Evolutionary conservation across 2,113 vertebrate genomes (phyloP).

Genomic region (Cervus canadensis): DNA sequence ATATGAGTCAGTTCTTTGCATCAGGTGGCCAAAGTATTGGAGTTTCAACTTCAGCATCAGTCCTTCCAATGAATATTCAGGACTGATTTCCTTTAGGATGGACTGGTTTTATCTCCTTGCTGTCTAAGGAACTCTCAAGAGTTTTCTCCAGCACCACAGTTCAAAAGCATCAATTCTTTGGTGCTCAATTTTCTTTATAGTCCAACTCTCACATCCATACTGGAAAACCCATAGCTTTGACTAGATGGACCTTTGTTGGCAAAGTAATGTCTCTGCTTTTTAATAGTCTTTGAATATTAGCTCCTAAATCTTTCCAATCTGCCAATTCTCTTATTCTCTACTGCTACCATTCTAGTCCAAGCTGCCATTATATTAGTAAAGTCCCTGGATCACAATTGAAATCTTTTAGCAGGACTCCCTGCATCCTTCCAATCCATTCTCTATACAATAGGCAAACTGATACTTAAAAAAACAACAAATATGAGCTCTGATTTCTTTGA

Average conservation of each 20-base stretch:
- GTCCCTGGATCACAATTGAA: not conserved
- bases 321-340: not conserved
- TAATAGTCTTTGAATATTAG: not conserved
- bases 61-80: not conserved
- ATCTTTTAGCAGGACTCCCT: not conserved
- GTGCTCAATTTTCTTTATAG: not conserved
- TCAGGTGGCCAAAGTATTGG: not conserved
- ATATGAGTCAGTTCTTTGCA: not conserved
- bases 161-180: not conserved
- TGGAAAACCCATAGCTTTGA: not conserved
- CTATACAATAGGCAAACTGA: not conserved
- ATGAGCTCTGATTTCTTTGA: not conserved
- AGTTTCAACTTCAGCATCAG: not conserved
- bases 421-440: not conserved
- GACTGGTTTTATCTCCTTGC: not conserved
- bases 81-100: not conserved
- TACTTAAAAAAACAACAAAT: not conserved
- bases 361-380: not conserved
- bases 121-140: not conserved
- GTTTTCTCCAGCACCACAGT: not conserved
- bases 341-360: not conserved
- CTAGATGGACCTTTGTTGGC: not conserved
- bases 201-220: not conserved
- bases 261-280: not conserved
- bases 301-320: not conserved